phyloP scores from a whole-genome alignment of 1,140 invertebrate genomes.

The Meloidogyne exigua region DNA sequence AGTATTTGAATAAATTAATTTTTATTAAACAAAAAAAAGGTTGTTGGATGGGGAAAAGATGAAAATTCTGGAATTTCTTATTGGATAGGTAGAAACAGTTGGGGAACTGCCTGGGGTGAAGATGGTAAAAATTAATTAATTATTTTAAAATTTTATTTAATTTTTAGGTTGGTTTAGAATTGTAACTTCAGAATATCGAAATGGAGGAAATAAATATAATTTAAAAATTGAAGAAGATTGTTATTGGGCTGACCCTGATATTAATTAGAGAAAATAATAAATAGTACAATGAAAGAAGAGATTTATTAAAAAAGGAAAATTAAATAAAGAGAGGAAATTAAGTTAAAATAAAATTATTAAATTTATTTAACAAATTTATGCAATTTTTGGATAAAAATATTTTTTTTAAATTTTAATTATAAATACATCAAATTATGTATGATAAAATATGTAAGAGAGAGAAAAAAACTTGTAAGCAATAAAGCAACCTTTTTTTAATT shows the following conservation, averaged over 20 bases:
- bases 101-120: constrained; percentile 66
- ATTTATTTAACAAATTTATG: background rate
- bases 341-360: too few species aligned
- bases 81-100: constrained; percentile 68
- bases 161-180: constrained; percentile 61
- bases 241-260: constrained; percentile 57
- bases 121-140: constrained; percentile 28
- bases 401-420: too few species aligned
- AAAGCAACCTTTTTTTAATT: too few species aligned
- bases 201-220: constrained; percentile 65
- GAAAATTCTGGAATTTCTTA: constrained; percentile 64
- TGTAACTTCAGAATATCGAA: constrained; percentile 64
- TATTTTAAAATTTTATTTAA: background rate
- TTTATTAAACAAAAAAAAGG: constrained; percentile 38
- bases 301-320: background rate
- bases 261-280: constrained; percentile 12
- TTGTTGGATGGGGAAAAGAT: constrained; percentile 68
- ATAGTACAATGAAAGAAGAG: background rate
- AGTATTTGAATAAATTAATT: background rate
- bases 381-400: too few species aligned
- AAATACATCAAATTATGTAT: too few species aligned
- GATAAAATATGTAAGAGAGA: too few species aligned
- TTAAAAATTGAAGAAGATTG: constrained; percentile 66
- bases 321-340: too few species aligned
- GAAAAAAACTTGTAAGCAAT: too few species aligned